phyloP scores from a whole-genome alignment of 2,888 invertebrate species.

The Cyclophora albipunctata region DNA sequence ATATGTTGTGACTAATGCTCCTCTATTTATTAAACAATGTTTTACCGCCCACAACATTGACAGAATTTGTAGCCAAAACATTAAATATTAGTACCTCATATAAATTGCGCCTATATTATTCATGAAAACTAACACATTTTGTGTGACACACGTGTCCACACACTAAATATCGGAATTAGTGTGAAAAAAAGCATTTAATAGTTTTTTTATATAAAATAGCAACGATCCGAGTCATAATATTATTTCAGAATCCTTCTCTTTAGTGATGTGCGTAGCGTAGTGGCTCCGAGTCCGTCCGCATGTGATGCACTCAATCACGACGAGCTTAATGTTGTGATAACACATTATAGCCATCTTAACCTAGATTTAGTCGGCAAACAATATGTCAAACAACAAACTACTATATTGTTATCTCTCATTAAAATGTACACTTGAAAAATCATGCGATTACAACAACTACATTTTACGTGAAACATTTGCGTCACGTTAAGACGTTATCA shows the following conservation, averaged over 20 bases:
- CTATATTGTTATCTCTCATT: slow-evolving; percentile 15
- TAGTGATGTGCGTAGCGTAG: no score
- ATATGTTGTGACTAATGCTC: slow-evolving; percentile 13
- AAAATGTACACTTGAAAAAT: slow-evolving; percentile 9
- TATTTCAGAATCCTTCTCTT: no score
- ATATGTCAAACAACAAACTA: slow-evolving; percentile 19
- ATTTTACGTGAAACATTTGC: slow-evolving; percentile 2
- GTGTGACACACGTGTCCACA: neutral
- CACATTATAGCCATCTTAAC: slow-evolving; percentile 48
- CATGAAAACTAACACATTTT: neutral
- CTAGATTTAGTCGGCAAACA: slow-evolving; percentile 35
- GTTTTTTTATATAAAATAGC: neutral
- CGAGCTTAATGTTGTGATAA: slow-evolving; percentile 43
- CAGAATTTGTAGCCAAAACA: slow-evolving; percentile 6
- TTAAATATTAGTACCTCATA: slow-evolving; percentile 7
- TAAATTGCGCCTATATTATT: no score
- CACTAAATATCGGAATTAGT: slow-evolving; percentile 1
- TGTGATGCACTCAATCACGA: slow-evolving; percentile 21
- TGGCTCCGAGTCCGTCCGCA: no score
- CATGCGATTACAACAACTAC: slow-evolving; percentile 2
- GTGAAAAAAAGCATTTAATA: no score
- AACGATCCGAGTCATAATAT: no score
- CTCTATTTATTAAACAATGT: slow-evolving; percentile 11
- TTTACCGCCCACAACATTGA: slow-evolving; percentile 8
- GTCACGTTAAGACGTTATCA: slow-evolving; percentile 4